Conservation (phyloP, 1,140 invertebrate genomes). For the Zelostemma sp. region DNA sequence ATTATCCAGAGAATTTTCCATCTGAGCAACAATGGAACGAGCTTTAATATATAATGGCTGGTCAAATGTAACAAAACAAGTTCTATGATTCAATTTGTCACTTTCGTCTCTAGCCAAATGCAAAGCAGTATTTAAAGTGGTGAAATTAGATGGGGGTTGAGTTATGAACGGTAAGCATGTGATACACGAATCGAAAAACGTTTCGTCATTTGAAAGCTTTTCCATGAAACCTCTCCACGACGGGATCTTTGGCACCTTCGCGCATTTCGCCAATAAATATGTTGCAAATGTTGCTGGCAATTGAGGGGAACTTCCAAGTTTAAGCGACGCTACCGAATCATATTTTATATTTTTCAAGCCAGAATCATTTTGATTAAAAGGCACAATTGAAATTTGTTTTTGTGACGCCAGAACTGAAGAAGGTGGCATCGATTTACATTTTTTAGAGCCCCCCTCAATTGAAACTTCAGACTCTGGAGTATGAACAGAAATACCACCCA, state of each 20-base stretch:
- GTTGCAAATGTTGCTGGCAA: neutral
- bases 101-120: no score
- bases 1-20: slow-evolving; percentile 50
- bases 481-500: slow-evolving; percentile 15
- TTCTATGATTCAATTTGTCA: no score
- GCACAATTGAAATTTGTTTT: slow-evolving; percentile 8
- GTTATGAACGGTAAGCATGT: neutral
- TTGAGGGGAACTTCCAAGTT: neutral
- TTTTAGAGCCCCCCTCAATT: slow-evolving; percentile 7
- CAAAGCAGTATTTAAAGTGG: neutral
- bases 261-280: slow-evolving; percentile 10
- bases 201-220: neutral
- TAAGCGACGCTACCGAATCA: neutral
- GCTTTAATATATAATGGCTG: slow-evolving; percentile 5
- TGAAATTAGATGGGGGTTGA: no score
- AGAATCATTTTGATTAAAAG: neutral
- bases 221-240: slow-evolving; percentile 1
- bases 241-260: neutral
- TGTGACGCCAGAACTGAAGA: neutral
- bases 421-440: slow-evolving; percentile 14
- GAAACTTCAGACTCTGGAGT: slow-evolving; percentile 53
- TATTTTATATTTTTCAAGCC: slow-evolving; percentile 1
- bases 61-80: slow-evolving; percentile 6
- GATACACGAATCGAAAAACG: neutral
- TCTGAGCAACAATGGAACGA: slow-evolving; percentile 46